Evolutionary conservation across 2,797 vertebrate species (phyloP).

Genomic region (Salmo trutta): DNA sequence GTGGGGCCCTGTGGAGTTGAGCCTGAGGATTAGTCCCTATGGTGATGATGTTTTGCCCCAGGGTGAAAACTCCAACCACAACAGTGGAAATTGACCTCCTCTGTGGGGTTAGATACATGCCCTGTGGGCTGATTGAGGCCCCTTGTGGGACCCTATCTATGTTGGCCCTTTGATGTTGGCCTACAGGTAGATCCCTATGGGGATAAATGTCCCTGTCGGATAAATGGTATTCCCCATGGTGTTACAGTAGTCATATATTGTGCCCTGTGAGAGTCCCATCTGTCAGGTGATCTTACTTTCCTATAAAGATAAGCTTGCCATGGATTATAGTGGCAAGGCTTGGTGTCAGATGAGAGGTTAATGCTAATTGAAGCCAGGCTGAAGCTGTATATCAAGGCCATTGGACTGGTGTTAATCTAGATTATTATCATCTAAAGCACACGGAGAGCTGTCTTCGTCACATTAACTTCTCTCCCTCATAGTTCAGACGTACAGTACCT

Average conservation of each 20-base stretch:
- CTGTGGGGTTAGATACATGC: constrained; percentile 21
- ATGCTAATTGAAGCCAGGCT: background rate
- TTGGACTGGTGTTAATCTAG: background rate
- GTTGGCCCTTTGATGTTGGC: constrained; percentile 22
- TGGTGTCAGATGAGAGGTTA: background rate
- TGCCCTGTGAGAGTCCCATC: background rate
- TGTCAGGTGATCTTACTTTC: background rate
- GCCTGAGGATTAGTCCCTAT: constrained; percentile 18
- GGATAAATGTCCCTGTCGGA: constrained; percentile 5
- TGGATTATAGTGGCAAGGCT: background rate
- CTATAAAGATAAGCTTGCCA: background rate
- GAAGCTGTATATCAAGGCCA: background rate
- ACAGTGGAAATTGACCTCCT: constrained; percentile 37
- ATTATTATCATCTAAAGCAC: background rate
- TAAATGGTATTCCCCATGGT: background rate
- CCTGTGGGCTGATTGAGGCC: too few relatives aligned
- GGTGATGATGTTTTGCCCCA: constrained; percentile 22
- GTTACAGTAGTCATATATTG: background rate
- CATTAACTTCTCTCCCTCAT: background rate
- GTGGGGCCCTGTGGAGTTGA: background rate
- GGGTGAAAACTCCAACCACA: constrained; percentile 34
- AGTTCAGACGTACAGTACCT: background rate
- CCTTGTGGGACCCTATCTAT: background rate
- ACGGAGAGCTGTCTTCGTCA: constrained; percentile 20
- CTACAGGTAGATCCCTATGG: constrained; percentile 6